These are phyloP conservation scores for Stigmatopora nigra DNA, from an alignment of 2,113 vertebrate species.

Conservation along the genomic window DNA sequence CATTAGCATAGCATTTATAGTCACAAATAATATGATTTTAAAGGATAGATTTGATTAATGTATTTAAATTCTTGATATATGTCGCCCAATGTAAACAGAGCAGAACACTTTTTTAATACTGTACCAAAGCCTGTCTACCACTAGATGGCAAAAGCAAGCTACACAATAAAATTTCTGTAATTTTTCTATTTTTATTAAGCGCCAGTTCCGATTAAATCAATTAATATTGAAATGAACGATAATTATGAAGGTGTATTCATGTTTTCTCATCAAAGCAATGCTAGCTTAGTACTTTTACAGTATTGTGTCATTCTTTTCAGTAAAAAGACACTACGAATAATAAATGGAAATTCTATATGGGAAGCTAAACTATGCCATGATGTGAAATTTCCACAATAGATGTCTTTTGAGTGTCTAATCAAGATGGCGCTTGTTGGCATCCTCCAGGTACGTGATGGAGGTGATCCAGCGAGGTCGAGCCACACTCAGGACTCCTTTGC, in stretches of 20 bases:
- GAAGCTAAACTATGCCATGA: not conserved
- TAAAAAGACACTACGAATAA: too few species aligned
- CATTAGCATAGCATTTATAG: too few species aligned
- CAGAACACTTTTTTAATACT: not conserved
- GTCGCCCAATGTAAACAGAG: too few species aligned
- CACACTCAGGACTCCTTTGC: slow-evolving; percentile 68
- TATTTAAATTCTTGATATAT: too few species aligned
- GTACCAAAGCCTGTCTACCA: not conserved
- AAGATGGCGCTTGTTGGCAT: slow-evolving; percentile 14
- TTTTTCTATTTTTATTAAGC: too few species aligned
- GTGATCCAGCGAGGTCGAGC: slow-evolving; percentile 80
- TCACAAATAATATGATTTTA: too few species aligned
- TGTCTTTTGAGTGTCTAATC: not conserved
- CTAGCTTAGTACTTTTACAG: too few species aligned
- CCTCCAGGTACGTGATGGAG: slow-evolving; percentile 81
- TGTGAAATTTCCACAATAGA: not conserved
- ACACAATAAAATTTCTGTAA: not conserved
- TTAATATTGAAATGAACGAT: not conserved
- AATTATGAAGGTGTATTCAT: not conserved
- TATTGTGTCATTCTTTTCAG: too few species aligned
- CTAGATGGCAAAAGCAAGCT: not conserved
- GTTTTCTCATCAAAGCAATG: too few species aligned
- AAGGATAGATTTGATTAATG: not conserved
- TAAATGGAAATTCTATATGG: too few species aligned
- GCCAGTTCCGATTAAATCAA: not conserved